Evolutionary conservation across 2,113 vertebrate genomes (phyloP).

Genomic region (Tachuris rubrigastra): DNA sequence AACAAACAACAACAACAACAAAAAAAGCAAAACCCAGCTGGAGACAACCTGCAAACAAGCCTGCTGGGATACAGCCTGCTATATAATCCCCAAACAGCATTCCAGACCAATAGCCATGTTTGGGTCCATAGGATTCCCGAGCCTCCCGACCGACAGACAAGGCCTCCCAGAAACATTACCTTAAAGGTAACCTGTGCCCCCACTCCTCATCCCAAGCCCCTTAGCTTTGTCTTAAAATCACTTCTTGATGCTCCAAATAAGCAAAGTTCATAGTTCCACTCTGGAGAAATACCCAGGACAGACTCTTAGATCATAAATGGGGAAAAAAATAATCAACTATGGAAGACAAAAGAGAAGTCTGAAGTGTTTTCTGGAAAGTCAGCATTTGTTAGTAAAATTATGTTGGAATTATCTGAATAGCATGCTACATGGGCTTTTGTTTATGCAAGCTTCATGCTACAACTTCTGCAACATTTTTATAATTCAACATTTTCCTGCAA

Average conservation of each 20-base stretch:
- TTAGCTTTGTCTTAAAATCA: background rate
- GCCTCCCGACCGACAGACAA: rapidly evolving
- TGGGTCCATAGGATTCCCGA: background rate
- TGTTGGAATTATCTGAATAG: background rate
- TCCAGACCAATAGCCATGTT: background rate
- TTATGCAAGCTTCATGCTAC: background rate
- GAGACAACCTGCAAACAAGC: background rate
- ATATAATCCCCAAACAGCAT: background rate
- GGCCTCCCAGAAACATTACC: background rate
- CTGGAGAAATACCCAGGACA: background rate
- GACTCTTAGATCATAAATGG: background rate
- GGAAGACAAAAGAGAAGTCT: background rate
- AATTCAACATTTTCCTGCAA: background rate
- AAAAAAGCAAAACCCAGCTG: background rate
- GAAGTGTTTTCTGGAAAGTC: background rate
- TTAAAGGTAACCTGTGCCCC: background rate
- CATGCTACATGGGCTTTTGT: background rate
- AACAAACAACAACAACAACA: too few species aligned
- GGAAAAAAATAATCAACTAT: background rate
- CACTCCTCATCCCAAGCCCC: background rate
- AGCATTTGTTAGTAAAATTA: background rate
- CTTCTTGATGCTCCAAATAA: background rate
- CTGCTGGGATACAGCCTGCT: background rate
- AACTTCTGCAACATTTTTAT: background rate
- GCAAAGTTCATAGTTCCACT: background rate